Percentiles rank a stretch among this genome's conserved stretches.
Conservation (phyloP, 2,797 vertebrate species). For the Micropoecilia bifurca region DNA sequence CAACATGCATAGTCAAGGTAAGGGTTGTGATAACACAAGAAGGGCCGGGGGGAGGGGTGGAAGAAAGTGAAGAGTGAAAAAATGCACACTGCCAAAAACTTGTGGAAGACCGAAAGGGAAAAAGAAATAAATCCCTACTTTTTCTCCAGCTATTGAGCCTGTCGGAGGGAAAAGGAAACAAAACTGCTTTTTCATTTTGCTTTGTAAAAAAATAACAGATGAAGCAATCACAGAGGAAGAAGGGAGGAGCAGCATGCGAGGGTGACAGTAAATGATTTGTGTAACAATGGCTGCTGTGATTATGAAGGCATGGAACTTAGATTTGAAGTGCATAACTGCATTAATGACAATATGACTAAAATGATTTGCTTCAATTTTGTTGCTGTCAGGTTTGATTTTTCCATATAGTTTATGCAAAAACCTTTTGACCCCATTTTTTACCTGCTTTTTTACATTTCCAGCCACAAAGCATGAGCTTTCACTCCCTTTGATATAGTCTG, state of each 20-base stretch:
- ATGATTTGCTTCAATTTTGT: neutral
- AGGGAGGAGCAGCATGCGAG: slow-evolving; percentile 16
- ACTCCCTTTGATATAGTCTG: neutral
- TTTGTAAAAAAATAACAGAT: slow-evolving; percentile 26
- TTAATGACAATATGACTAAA: slow-evolving; percentile 10
- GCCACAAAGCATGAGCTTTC: neutral
- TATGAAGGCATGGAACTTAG: neutral
- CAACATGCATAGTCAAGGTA: slow-evolving; percentile 73
- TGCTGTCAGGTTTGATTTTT: neutral
- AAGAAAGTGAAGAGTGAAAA: slow-evolving; percentile 30
- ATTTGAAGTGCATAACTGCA: slow-evolving; percentile 1
- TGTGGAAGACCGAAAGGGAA: slow-evolving; percentile 8
- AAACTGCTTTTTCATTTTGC: slow-evolving; percentile 13
- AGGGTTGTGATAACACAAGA: slow-evolving; percentile 46
- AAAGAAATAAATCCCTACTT: slow-evolving; percentile 33
- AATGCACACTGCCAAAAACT: slow-evolving; percentile 17
- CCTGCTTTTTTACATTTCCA: neutral
- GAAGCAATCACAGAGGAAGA: slow-evolving; percentile 37
- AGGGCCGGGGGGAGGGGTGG: slow-evolving; percentile 61
- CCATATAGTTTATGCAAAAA: neutral
- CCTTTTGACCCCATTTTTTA: no score
- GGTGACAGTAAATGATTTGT: slow-evolving; percentile 26
- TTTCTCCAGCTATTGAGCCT: slow-evolving; percentile 31
- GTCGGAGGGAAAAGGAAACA: slow-evolving; percentile 12
- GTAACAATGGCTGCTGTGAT: slow-evolving; percentile 25